Conservation (phyloP, 2,113 vertebrate genomes). For the Nesogale talazaci region DNA sequence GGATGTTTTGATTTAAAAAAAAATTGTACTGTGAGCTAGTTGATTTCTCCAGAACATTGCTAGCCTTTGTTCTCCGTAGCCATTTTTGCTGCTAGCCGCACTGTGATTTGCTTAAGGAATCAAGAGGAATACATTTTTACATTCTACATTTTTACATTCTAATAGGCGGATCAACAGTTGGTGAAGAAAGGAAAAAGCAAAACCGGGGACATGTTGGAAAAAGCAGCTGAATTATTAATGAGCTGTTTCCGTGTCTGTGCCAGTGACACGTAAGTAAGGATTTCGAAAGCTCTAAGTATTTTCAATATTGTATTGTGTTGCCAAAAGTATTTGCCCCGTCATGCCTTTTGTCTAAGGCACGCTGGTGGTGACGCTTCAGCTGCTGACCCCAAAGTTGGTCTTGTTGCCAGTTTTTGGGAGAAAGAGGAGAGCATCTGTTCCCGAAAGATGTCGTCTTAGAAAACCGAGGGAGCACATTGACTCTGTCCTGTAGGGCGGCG, state of each 20-base stretch:
- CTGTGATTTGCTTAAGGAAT: not conserved
- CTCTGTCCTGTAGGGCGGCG: too few species aligned
- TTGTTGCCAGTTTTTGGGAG: too few species aligned
- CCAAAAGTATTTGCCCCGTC: not conserved
- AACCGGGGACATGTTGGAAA: conserved; percentile 96
- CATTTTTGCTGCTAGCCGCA: not conserved
- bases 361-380: too few species aligned
- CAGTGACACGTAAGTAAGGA: conserved; percentile 94
- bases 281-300: not conserved
- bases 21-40: rapidly evolving
- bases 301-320: not conserved
- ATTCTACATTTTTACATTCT: not conserved
- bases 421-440: too few species aligned
- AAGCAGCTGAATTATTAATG: conserved; percentile 97
- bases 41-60: not conserved
- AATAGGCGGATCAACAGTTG: conserved; percentile 95
- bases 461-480: too few species aligned
- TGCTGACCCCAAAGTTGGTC: too few species aligned
- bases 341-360: not conserved
- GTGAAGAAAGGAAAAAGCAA: conserved; percentile 95
- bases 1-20: rapidly evolving
- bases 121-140: not conserved
- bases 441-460: too few species aligned
- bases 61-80: not conserved
- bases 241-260: conserved; percentile 98